Evolutionary conservation across 2,888 invertebrate genomes (phyloP), one percentile per base, ranked within the genome.

Genomic region (Mythimna albipuncta): DNA sequence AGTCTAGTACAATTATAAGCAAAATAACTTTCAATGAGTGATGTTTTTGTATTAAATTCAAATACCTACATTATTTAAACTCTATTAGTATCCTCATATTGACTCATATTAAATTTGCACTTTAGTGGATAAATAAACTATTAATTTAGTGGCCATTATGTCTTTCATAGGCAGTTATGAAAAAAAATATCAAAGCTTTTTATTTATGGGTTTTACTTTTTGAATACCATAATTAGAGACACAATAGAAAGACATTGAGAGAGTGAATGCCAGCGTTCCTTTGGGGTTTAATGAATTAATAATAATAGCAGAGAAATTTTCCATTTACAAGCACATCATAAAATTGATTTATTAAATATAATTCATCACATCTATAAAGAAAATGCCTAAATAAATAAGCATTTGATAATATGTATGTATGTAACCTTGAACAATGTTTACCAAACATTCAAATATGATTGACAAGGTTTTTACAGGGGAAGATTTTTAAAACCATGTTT

Each of bases 51-150:
- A 62, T 38, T 32, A 16, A 69, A 61, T 70, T 41, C 0, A 0
- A 50, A 11, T 69, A 69, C 44, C 69, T 54, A 61, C 10, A 69
- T 61, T 32, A 50, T 72, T 54, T 19, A 54, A 44, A 54, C 9
- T 59, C 7, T 19, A 21, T 32, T 21, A 61, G 21, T 77, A 77
- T 75, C 77, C 77, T 77, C 41, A 70, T 57, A 26, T 47, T 77
- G 78, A 74, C 21, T 74, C 61, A 74, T 38, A 59, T 26, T 26
- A 26, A 26, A 26, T 59, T 74, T 54, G 26, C 52, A 35, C 35
- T 52, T 38, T 16, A n/a, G 32, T 58, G 41, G 21, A n/a, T 77
- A 47, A 38, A 77, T 54, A 2, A n/a, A 26, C 16, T 55, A 9
- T 19, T 21, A 32, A 35, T 68, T 26, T 26, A 38, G 35, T 52